Conservation (phyloP, 2,797 vertebrate species). For the Anolis apletophallus region DNA sequence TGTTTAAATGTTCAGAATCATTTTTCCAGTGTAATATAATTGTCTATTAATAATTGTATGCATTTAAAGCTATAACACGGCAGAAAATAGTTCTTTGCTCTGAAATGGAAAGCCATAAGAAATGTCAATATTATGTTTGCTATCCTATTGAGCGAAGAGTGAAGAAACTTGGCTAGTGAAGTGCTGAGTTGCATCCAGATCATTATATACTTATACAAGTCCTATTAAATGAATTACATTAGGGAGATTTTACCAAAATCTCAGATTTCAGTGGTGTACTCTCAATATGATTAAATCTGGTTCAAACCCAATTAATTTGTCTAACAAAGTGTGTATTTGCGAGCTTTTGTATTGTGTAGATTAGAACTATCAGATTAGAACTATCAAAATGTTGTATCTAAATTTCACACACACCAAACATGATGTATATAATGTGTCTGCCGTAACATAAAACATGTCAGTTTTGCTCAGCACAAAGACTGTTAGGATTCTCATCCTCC, state of each 20-base stretch:
- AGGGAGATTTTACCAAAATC: background rate
- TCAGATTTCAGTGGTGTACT: background rate
- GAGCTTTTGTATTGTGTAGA: background rate
- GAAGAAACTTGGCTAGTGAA: background rate
- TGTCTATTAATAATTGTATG: background rate
- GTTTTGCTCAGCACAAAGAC: background rate
- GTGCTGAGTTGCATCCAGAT: background rate
- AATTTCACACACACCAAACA: background rate
- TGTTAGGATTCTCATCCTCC: background rate
- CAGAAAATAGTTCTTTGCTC: background rate
- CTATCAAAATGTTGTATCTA: background rate
- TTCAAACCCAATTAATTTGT: background rate
- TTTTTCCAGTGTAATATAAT: conserved; percentile 1
- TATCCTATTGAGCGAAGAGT: background rate
- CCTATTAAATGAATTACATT: background rate
- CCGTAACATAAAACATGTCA: background rate
- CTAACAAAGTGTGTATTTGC: background rate
- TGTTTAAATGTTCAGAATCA: background rate
- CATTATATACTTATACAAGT: background rate
- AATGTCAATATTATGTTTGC: background rate
- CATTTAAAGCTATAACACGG: background rate
- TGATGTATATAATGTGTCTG: background rate
- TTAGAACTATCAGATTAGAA: background rate
- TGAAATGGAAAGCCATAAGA: background rate
- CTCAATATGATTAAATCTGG: background rate